Base-by-base conservation (phyloP, 2,888 invertebrate species). In the Tortrix viridana region DNA sequence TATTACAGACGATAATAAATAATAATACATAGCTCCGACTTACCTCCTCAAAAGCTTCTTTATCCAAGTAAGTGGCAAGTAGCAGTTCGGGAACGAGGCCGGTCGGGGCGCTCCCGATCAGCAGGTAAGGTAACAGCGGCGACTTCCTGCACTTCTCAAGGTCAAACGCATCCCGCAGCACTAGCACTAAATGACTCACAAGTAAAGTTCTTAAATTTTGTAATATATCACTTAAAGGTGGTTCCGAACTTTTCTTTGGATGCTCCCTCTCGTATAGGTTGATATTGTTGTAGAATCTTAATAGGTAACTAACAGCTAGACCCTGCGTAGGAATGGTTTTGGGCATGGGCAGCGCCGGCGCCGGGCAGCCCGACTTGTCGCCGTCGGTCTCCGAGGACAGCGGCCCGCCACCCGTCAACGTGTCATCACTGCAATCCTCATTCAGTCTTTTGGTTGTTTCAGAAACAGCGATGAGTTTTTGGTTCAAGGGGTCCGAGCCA, bases 211-310 rank as follows among this genome's bases (percentile, higher is more conserved):
- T 87, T 69, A 94, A 76, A 74, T 86, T 93, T 66, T 90, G 88
- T 59, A 97, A 84, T 52, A 96, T 86, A 69, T 95, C 95, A 75
- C 95, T 95, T 67, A 96, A 81, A 5, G 96, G 96, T 2, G 95
- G 95, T 69, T 95, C 93, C 67, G 95, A 96, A 71, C 95, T 95
- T 79, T 94, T 94, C 90, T 96, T 96, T 19, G 96, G 95, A 79
- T 96, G 93, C 77, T 95, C 95, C 71, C 96, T 89, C 81, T 96
- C 96, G 80, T 96, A 96, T 0, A 94, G 80, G 41, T 94, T 94
- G 16, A 96, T 95, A 72, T 96, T 93, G 43, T 95, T 94, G 81
- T 96, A 97, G 77, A 91, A 91, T 73, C 84, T 84, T 66, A 91
- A 71, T 69, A 92, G 74, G 71, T 92, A 92, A 80, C 92, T 90